phyloP scores from a whole-genome alignment of 2,797 vertebrate genomes.

The Gambelia wislizenii region DNA sequence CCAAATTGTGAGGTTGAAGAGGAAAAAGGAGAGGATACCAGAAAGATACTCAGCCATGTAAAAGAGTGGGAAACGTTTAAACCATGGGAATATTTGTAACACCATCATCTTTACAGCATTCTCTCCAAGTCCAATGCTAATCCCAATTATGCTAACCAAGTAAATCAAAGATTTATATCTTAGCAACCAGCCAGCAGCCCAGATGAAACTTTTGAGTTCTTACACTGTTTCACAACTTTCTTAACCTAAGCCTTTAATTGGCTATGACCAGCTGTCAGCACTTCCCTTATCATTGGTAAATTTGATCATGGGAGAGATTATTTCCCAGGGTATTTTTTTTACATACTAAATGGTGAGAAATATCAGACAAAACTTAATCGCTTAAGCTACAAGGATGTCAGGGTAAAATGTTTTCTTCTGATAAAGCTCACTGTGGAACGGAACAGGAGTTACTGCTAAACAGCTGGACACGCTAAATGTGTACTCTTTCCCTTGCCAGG shows the following conservation, averaged over 20 bases:
- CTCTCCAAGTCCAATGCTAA: slow-evolving; percentile 33
- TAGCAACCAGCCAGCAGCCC: slow-evolving; percentile 39
- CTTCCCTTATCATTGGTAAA: neutral
- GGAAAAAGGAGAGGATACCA: too few species aligned
- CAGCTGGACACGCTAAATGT: too few species aligned
- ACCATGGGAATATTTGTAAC: slow-evolving; percentile 20
- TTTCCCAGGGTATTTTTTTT: slow-evolving; percentile 1
- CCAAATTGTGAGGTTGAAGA: slow-evolving; percentile 21
- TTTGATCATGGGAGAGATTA: neutral
- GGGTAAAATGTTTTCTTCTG: neutral
- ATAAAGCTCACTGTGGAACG: neutral
- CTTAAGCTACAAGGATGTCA: neutral
- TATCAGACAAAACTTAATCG: neutral
- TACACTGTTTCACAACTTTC: slow-evolving; percentile 16
- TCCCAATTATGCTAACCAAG: slow-evolving; percentile 40
- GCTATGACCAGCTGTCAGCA: slow-evolving; percentile 36
- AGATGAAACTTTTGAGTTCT: slow-evolving; percentile 43
- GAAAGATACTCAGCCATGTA: slow-evolving; percentile 7
- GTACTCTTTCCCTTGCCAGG: too few species aligned
- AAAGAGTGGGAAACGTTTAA: slow-evolving; percentile 33
- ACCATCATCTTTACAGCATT: neutral
- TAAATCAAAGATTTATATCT: slow-evolving; percentile 7
- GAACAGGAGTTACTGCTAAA: neutral
- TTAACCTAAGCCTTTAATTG: slow-evolving; percentile 36
- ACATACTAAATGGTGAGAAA: neutral